phyloP scores from a whole-genome alignment of 2,113 vertebrate species.

The Hippocampus mohnikei region DNA sequence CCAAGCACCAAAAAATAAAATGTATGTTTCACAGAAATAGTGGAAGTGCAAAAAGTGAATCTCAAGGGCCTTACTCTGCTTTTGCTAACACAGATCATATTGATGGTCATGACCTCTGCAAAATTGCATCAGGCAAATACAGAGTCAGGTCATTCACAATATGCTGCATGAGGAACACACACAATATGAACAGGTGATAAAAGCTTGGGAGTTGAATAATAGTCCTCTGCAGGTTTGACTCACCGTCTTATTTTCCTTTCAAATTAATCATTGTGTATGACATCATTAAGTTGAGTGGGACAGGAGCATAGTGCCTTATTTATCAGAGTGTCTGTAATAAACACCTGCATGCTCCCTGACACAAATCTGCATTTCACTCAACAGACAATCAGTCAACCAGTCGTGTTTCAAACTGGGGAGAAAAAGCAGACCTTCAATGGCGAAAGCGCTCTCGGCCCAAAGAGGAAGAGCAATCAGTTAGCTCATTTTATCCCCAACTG shows the following conservation, averaged over 20 bases:
- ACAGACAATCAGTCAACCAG: background rate
- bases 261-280: conserved; percentile 26
- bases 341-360: background rate
- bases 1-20: no score
- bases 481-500: conserved; percentile 34
- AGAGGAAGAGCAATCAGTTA: conserved; percentile 41
- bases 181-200: conserved; percentile 41
- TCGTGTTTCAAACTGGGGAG: background rate
- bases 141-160: conserved; percentile 1
- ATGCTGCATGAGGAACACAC: conserved; percentile 26
- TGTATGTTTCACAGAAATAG: background rate
- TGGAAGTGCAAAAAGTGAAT: background rate
- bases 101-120: conserved; percentile 26
- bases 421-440: background rate
- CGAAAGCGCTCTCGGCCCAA: background rate
- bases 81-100: conserved; percentile 14
- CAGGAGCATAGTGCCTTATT: background rate
- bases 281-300: conserved; percentile 1
- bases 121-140: conserved; percentile 39
- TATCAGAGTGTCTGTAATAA: conserved; percentile 1
- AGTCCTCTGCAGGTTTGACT: conserved; percentile 19
- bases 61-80: background rate
- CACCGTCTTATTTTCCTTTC: conserved; percentile 28
- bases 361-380: background rate
- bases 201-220: conserved; percentile 2